Evolutionary conservation across 2,113 vertebrate species (phyloP), one percentile per base, ranked within the genome.

Genomic region (Galbula dea): DNA sequence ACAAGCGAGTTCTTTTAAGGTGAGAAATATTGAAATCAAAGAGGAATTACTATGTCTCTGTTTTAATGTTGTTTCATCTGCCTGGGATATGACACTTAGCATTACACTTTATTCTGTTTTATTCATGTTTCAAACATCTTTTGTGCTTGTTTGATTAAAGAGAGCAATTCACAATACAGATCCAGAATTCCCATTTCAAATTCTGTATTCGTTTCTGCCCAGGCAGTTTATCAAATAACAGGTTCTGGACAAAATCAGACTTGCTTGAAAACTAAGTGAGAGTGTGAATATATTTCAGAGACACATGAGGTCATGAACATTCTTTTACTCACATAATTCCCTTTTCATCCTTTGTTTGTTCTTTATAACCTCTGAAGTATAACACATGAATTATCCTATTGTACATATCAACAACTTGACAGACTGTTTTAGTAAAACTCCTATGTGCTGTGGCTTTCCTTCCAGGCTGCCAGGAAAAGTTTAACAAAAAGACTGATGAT

Each of bases 401-500:
- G 72, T 72, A 45, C 73, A 16, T 37, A 86, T 51, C 74, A 73
- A 14, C 22, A 76, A 36, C 77, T 78, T 39, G 83, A 88, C 58
- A 88, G 87, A 52, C 69, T 94, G 87, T 87, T 95, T 94, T 66
- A 84, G 20, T 41, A 78, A 91, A 90, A 58, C 68, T 77, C 45
- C 76, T 30, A 8, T 7, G 20, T 66, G 58, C n/a, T 55, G 23
- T 51, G 59, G 18, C 61, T 84, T 79, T 69, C 61, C 58, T 86
- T 82, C 57, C 69, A 88, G 61, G 34, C 71, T 94, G 90, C 65
- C 91, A 93, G 63, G 46, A 89, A 52, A 49, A 54, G 11, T 80
- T 87, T 48, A 62, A 81, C 73, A 85, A 85, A 86, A 75, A 80
- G 32, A n/a, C n/a, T n/a, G 30, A 30, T 83, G 88, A 80, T 67